phyloP scores from a whole-genome alignment of 1,140 invertebrate genomes.

The Zaprionus davidi region DNA sequence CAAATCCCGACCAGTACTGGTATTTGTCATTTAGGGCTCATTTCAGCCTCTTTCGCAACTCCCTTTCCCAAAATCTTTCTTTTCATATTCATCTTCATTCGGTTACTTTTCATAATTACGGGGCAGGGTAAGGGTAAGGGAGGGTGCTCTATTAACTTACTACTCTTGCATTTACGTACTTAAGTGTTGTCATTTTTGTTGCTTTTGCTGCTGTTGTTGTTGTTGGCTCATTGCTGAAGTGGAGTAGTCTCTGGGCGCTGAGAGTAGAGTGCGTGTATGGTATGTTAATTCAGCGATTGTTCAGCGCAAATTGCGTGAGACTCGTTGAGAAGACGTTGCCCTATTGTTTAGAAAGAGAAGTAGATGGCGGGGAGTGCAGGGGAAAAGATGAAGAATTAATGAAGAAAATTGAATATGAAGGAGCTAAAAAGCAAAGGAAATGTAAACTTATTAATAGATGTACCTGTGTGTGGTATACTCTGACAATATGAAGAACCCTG shows the following conservation, averaged over 20 bases:
- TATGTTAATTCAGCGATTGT: slow-evolving; percentile 66
- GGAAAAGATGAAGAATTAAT: not conserved
- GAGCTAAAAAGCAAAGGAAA: not conserved
- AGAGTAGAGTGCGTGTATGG: slow-evolving; percentile 21
- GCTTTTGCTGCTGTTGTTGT: not conserved
- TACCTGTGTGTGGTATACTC: not conserved
- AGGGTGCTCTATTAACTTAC: slow-evolving; percentile 33
- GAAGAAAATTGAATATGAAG: slow-evolving; percentile 1
- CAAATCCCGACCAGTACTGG: too few relatives aligned
- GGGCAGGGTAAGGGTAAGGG: too few relatives aligned
- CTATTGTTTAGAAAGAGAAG: slow-evolving; percentile 8
- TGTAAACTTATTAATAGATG: not conserved
- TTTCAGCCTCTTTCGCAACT: not conserved
- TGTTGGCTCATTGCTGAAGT: slow-evolving; percentile 26
- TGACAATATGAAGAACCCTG: not conserved
- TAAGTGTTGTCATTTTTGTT: slow-evolving; percentile 33
- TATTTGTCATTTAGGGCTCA: not conserved
- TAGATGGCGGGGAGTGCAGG: not conserved
- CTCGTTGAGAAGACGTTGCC: slow-evolving; percentile 47
- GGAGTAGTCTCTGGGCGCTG: slow-evolving; percentile 37
- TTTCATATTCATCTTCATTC: not conserved
- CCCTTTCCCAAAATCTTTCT: not conserved
- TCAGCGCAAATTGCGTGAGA: slow-evolving; percentile 69
- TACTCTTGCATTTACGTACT: slow-evolving; percentile 16
- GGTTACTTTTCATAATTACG: slow-evolving; percentile 1